Percentiles rank a stretch among this genome's conserved stretches.
phyloP scores from a whole-genome alignment of 2,797 vertebrate species.

The Arrhamphus sclerolepis region DNA sequence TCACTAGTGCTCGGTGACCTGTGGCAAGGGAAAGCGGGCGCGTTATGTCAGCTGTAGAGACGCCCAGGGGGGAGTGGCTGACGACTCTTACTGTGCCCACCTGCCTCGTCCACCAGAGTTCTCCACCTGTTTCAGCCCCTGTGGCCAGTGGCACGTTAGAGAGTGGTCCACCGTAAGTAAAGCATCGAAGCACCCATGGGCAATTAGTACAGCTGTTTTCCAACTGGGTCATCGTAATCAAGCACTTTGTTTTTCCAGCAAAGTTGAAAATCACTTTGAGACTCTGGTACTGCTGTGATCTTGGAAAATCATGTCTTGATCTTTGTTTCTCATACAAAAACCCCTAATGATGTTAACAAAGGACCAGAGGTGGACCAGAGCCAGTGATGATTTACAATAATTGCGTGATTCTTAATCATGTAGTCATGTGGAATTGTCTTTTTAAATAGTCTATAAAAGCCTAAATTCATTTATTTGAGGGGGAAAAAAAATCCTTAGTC shows the following conservation, averaged over 20 bases:
- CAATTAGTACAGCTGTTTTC: slow-evolving; percentile 49
- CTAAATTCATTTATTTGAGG: neutral
- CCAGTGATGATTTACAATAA: slow-evolving; percentile 15
- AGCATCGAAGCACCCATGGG: slow-evolving; percentile 31
- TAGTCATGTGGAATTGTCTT: slow-evolving; percentile 7
- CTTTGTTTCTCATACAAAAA: slow-evolving; percentile 7
- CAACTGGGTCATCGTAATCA: slow-evolving; percentile 5
- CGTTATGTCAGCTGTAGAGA: slow-evolving; percentile 96
- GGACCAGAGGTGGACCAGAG: neutral
- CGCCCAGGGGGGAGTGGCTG: slow-evolving; percentile 84
- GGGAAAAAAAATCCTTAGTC: slow-evolving; percentile 12
- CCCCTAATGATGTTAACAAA: neutral
- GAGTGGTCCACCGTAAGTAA: slow-evolving; percentile 94
- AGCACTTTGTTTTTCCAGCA: slow-evolving; percentile 5
- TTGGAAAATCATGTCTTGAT: slow-evolving; percentile 9
- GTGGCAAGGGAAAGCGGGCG: slow-evolving; percentile 88
- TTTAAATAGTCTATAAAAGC: neutral
- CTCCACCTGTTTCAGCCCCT: slow-evolving; percentile 88
- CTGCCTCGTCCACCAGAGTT: slow-evolving; percentile 87
- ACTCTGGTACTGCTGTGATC: slow-evolving; percentile 11
- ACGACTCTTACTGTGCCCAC: slow-evolving; percentile 87
- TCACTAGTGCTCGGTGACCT: slow-evolving; percentile 91
- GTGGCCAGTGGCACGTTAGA: slow-evolving; percentile 92
- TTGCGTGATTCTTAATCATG: slow-evolving; percentile 16
- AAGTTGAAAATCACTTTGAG: slow-evolving; percentile 21